Evolutionary conservation across 2,797 vertebrate species (phyloP), one percentile per base, ranked within the genome.

Genomic region (Apogon talboti): DNA sequence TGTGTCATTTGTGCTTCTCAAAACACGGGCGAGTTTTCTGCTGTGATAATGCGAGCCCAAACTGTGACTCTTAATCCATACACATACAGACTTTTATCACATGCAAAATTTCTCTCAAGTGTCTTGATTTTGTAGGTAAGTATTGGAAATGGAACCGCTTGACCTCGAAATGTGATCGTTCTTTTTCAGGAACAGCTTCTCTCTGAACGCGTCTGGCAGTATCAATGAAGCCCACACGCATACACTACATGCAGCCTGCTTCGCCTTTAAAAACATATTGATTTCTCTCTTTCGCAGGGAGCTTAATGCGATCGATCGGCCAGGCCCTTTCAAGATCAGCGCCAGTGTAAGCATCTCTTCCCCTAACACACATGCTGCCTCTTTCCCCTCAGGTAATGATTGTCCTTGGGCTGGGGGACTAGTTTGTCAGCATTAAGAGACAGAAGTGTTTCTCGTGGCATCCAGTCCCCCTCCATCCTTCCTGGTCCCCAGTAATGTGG

Each of bases 231-330:
- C 73, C 84, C 87, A 90, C 88, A 87, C 85, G 82, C 86, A 83
- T 69, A 84, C 87, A 66, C 88, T 84, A 66, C 90, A 89, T 85
- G 87, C 83, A 75, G 80, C 78, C 79, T 68, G 85, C 90, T 92
- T 91, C 79, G 82, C 90, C 91, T 93, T 93, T 89, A 92, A 94
- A 93, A 93, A 92, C 89, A 84, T 90, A 95, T 95, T 81, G 94
- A 94, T 94, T 94, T 92, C 85, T 89, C 65, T 66, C 85, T 86
- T 92, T 94, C 68, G 78, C 90, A 89, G 91, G 90, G 82, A 92
- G 93, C 92, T 92, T 93, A 93, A 93, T 88, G 89, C 84, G 41
- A 95, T 94, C 90, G 90, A 94, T 94, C 50, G 86, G 64, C 71
- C 76, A 69, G 90, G 89, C 91, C 88, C 88, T 94, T 94, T 94